Conservation (phyloP, 2,113 vertebrate species). For the Poicephalus gulielmi region DNA sequence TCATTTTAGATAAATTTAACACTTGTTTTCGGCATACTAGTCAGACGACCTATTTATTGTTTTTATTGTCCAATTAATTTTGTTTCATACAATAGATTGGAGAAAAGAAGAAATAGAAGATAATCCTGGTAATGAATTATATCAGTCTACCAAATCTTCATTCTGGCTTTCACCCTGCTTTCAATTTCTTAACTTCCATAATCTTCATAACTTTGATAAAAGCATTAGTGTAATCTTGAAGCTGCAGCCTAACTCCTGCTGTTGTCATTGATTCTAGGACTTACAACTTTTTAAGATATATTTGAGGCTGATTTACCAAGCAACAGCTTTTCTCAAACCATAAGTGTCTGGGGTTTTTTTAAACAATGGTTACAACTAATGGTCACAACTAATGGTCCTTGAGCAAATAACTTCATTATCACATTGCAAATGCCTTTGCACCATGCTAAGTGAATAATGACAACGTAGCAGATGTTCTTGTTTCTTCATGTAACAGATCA, state of each 20-base stretch:
- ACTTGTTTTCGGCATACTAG: not conserved
- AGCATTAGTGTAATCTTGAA: not conserved
- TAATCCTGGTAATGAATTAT: not conserved
- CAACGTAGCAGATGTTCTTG: not conserved
- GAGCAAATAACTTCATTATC: not conserved
- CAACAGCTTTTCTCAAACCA: not conserved
- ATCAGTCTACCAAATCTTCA: not conserved
- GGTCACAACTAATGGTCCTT: not conserved
- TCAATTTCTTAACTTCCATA: not conserved
- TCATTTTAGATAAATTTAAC: not conserved
- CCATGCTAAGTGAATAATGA: not conserved
- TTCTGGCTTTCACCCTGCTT: not conserved
- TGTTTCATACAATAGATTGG: not conserved
- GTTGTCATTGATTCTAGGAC: not conserved
- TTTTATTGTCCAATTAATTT: not conserved
- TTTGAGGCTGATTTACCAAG: not conserved
- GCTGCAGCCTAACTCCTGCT: not conserved
- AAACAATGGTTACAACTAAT: not conserved
- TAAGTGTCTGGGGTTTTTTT: not conserved
- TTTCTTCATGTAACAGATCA: not conserved
- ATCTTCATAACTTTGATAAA: not conserved
- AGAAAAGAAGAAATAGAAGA: not conserved
- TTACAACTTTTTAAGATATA: not conserved
- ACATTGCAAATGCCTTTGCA: not conserved
- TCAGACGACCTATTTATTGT: not conserved